phyloP scores from a whole-genome alignment of 2,797 vertebrate species.

The Syngnathus acus region DNA sequence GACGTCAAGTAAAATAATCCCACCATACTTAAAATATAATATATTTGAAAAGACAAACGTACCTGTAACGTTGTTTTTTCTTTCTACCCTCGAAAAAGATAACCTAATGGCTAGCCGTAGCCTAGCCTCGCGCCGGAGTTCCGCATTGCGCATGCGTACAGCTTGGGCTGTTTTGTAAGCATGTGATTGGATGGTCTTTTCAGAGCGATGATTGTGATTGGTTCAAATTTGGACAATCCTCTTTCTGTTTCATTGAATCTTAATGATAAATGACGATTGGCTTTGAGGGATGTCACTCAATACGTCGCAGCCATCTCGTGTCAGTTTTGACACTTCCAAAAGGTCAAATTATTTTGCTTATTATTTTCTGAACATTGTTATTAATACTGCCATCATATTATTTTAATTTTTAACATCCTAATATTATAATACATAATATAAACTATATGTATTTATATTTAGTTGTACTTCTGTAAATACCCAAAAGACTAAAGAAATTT shows the following conservation, averaged over 20 bases:
- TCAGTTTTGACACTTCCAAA: neutral
- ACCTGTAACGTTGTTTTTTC: neutral
- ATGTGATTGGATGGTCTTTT: neutral
- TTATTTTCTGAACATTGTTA: neutral
- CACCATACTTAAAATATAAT: neutral
- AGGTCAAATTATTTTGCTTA: neutral
- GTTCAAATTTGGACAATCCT: slow-evolving; percentile 4
- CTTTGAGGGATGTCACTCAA: slow-evolving; percentile 1
- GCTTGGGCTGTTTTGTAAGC: slow-evolving; percentile 17
- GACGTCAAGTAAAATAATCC: neutral
- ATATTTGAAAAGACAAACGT: neutral
- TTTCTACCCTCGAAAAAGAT: neutral
- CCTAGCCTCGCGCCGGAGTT: slow-evolving; percentile 18
- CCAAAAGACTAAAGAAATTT: slow-evolving; percentile 11
- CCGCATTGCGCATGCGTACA: slow-evolving; percentile 28
- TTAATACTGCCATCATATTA: no score
- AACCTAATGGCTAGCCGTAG: slow-evolving; percentile 11
- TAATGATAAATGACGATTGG: neutral
- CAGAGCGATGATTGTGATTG: slow-evolving; percentile 48
- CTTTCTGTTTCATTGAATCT: neutral
- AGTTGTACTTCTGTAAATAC: neutral
- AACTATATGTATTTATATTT: neutral
- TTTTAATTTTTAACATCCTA: neutral
- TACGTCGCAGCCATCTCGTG: slow-evolving; percentile 52
- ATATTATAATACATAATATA: neutral